Conservation (phyloP, 2,888 invertebrate species). For the Agriotes lineatus region DNA sequence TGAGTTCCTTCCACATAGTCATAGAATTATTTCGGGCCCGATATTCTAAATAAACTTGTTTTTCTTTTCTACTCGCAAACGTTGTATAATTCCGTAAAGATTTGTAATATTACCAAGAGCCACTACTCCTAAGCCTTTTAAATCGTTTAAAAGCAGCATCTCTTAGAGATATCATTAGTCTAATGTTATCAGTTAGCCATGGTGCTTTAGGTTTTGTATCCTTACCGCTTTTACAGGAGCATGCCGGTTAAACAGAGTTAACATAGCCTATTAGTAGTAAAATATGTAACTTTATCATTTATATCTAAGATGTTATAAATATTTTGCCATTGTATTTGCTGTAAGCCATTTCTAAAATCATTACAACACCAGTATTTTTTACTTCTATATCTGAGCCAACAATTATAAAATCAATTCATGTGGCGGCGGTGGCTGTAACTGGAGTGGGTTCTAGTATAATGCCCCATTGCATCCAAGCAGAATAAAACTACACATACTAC, state of each 20-base stretch:
- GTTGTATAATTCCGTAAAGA: not conserved
- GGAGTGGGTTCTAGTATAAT: not conserved
- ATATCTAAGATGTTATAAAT: not conserved
- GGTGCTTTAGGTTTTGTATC: not conserved
- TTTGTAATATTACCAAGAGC: constrained; percentile 9
- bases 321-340: not conserved
- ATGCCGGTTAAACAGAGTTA: not conserved
- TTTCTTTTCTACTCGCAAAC: not conserved
- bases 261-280: not conserved
- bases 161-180: not conserved
- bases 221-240: not conserved
- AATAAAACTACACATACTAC: not conserved
- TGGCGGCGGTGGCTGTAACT: not conserved
- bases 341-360: too few relatives aligned
- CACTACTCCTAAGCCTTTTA: not conserved
- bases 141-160: not conserved
- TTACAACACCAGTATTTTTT: not conserved
- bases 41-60: constrained; percentile 2
- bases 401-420: not conserved
- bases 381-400: not conserved
- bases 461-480: not conserved
- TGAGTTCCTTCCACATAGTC: not conserved
- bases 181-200: not conserved
- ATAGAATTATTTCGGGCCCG: not conserved
- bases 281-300: not conserved